Evolutionary conservation across 2,888 invertebrate species (phyloP).

Genomic region (Drosophila buzzatii): DNA sequence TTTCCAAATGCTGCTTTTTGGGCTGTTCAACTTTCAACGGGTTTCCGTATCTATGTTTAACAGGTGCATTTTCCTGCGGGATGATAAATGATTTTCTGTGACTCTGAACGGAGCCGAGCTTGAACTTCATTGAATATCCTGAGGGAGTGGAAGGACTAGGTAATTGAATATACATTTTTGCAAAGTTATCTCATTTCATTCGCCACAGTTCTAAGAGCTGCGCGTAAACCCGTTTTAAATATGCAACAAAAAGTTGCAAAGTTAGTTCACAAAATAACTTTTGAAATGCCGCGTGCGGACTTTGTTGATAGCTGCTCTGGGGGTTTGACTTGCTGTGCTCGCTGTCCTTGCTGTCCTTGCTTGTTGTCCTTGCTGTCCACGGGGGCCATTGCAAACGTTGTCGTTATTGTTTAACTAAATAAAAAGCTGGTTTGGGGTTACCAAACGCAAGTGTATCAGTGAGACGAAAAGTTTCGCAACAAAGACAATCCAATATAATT

Average conservation of each 20-base stretch:
- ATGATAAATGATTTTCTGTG: constrained; percentile 54
- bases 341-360: constrained; percentile 8
- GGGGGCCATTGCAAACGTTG: constrained; percentile 17
- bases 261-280: constrained; percentile 63
- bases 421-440: constrained; percentile 23
- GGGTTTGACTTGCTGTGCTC: constrained; percentile 9
- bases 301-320: constrained; percentile 33
- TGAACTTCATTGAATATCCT: constrained; percentile 33
- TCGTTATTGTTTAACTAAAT: constrained; percentile 46
- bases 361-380: constrained; percentile 19
- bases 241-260: constrained; percentile 70
- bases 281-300: constrained; percentile 44
- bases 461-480: constrained; percentile 48
- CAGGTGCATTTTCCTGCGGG: constrained; percentile 45
- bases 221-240: constrained; percentile 65
- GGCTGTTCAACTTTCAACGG: constrained; percentile 29
- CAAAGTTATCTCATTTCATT: constrained; percentile 70
- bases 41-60: constrained; percentile 27
- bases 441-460: constrained; percentile 28
- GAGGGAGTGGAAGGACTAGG: constrained; percentile 17
- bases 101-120: constrained; percentile 10
- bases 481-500: constrained; percentile 55
- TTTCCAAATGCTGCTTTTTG: neutral
- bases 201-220: constrained; percentile 22
- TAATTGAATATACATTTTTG: constrained; percentile 73